A percentile compares a stretch with the other conserved stretches of the same genome.
These are phyloP conservation scores for Turnix velox DNA, from an alignment of 2,113 vertebrate genomes.

Conservation along the genomic window DNA sequence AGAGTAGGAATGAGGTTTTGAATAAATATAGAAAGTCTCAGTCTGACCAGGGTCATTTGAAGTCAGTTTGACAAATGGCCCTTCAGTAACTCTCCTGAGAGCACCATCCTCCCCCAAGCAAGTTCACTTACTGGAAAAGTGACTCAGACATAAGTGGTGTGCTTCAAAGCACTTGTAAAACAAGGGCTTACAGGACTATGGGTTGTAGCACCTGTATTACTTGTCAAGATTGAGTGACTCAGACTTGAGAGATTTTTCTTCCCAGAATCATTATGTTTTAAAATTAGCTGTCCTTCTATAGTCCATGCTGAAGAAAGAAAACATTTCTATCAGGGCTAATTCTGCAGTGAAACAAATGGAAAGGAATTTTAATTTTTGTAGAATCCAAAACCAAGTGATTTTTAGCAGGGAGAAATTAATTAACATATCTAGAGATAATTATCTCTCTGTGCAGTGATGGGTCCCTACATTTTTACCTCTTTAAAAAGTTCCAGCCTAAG, in stretches of 20 bases:
- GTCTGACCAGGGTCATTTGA: neutral
- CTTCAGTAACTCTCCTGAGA: neutral
- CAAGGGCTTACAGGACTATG: neutral
- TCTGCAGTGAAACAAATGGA: neutral
- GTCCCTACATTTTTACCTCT: neutral
- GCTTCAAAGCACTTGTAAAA: neutral
- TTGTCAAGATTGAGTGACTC: neutral
- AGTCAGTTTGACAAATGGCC: neutral
- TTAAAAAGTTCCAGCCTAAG: neutral
- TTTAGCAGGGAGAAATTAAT: slow-evolving; percentile 1
- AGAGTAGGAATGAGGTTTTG: neutral
- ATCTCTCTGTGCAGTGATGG: neutral
- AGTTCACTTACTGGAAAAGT: neutral
- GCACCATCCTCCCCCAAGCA: neutral
- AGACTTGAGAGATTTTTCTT: neutral
- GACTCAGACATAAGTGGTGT: neutral
- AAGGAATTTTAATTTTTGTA: neutral
- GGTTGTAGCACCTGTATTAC: neutral
- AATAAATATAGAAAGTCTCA: neutral
- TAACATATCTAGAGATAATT: neutral
- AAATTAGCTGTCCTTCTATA: neutral
- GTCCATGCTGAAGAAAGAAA: neutral
- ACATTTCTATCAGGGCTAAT: neutral
- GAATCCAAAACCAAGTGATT: neutral
- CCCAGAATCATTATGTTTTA: neutral